Base-by-base conservation (phyloP, 1,140 invertebrate genomes). In the Lasioglossum baleicum region DNA sequence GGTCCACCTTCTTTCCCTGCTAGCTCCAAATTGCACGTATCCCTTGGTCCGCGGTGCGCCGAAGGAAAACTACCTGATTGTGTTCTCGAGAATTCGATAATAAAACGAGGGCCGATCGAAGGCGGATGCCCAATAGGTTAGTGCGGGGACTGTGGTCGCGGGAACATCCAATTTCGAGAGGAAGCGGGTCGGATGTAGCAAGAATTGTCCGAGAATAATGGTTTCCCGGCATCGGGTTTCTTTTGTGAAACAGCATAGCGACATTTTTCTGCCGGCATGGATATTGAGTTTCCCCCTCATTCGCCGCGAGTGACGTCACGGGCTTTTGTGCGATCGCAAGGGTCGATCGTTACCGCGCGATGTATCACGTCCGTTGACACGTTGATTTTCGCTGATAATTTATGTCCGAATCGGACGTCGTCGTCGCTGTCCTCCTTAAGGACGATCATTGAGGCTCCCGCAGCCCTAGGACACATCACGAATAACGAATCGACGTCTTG, bases 221-320 rank as follows among this genome's bases (percentile, higher is more conserved):
- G 75, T 78, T 82, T 72, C 80, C 80, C 75, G 63, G 53, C 75
- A 67, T 75, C 84, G 53, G 68, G 80, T 85, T 83, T 82, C 76
- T 82, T 83, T 80, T 73, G 68, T 79, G 76, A 85, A 85, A 83
- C 79, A 64, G 63, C 73, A 64, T 61, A 83, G 75, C 76, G 83
- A 85, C 81, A 85, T 86, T 80, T 86, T 85, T 67, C 84, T 71
- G 64, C 68, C 67, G 66, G 56, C 81, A 70, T 77, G 69, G 84
- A 72, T 76, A 80, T 82, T 75, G 53, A 61, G 58, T 67, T 79
- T 35, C 67, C 63, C 61, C 44, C 60, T 51, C 17, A 15, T 42
- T 15, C n/a, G 35, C 22, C 15, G 11, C 31, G 20, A 42, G 51
- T 53, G 35, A 70, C 61, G 66, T 74, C 51, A 15, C 7, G 22